These are phyloP conservation scores for Eremobia ochroleuca DNA, from an alignment of 2,888 invertebrate genomes.

Conservation along the genomic window DNA sequence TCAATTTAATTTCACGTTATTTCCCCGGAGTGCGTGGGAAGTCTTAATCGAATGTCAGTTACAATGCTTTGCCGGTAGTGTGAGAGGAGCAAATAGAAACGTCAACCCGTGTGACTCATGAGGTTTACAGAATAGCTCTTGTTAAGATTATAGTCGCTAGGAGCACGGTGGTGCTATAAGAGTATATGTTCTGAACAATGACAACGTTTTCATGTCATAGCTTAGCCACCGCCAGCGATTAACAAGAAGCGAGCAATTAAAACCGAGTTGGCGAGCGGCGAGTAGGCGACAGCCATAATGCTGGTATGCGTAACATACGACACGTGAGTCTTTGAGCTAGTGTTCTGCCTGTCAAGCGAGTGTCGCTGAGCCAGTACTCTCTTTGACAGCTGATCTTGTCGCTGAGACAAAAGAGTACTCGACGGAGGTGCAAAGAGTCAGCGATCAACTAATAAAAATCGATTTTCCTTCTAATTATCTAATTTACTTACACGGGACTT, in stretches of 20 bases:
- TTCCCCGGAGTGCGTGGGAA: slow-evolving; percentile 7
- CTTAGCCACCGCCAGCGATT: background rate
- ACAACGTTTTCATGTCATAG: background rate
- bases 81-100: background rate
- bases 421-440: background rate
- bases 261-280: background rate
- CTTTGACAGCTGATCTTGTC: background rate
- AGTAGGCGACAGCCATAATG: background rate
- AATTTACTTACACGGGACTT: background rate
- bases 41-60: slow-evolving; percentile 17
- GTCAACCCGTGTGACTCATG: background rate
- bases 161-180: no score
- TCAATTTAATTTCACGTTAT: background rate
- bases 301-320: background rate
- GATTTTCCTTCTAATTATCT: background rate
- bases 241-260: background rate
- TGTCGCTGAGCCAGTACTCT: background rate
- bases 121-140: background rate
- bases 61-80: background rate
- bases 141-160: background rate
- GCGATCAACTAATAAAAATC: background rate
- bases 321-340: background rate
- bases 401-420: background rate
- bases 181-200: background rate
- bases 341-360: background rate